Conservation (phyloP, 2,797 vertebrate species). For the Tinamus major region DNA sequence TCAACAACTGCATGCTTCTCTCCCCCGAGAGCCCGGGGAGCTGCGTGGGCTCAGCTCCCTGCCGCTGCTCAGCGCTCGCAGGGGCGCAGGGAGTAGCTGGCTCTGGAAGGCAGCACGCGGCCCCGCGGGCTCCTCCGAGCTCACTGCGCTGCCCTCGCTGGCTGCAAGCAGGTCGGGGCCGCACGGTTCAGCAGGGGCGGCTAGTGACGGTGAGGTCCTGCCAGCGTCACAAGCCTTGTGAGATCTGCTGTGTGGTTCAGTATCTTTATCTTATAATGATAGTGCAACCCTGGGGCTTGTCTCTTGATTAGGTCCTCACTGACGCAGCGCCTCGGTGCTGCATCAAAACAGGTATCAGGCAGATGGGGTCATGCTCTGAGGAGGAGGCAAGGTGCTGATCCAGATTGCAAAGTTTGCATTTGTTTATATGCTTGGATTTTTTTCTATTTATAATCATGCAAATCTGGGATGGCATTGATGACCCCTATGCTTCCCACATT, state of each 20-base stretch:
- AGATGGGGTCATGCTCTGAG: rapidly evolving
- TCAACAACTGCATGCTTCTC: background rate
- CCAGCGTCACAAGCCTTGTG: background rate
- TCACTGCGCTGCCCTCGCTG: rapidly evolving
- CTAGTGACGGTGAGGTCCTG: background rate
- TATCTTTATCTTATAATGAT: background rate
- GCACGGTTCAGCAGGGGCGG: background rate
- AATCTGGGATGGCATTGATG: background rate
- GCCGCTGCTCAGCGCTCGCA: background rate
- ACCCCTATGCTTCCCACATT: background rate
- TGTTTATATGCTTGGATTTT: background rate
- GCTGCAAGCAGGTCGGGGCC: background rate
- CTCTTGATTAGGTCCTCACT: background rate
- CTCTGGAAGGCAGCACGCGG: background rate
- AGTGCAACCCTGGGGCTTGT: background rate
- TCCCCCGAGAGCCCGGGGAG: background rate
- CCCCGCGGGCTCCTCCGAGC: background rate
- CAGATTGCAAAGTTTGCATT: background rate
- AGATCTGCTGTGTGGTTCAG: background rate
- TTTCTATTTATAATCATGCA: background rate
- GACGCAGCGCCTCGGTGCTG: background rate
- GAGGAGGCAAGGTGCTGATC: background rate
- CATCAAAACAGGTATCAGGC: background rate
- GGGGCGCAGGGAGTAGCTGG: background rate
- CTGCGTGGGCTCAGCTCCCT: background rate